Conservation (phyloP, 2,888 invertebrate genomes). For the Leptinotarsa tumamoca region DNA sequence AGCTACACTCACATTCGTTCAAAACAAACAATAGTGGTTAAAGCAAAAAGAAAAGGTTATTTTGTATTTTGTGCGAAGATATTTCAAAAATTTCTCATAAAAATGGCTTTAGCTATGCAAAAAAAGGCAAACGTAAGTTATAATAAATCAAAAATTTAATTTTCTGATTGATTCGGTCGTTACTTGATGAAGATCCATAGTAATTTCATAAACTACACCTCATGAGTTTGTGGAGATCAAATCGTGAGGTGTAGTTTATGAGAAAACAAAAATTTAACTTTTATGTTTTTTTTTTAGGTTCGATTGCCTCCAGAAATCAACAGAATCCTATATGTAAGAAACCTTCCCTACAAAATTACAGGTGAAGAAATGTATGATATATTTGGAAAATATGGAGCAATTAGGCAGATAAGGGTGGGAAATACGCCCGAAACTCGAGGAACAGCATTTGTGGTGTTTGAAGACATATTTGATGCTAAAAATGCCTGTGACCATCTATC, state of each 20-base stretch:
- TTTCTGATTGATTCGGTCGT: background rate
- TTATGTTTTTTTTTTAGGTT: constrained; percentile 72
- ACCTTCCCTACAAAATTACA: constrained; percentile 98
- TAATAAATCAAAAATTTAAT: background rate
- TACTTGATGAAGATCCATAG: background rate
- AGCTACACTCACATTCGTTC: too few species aligned
- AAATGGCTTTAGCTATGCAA: constrained; percentile 80
- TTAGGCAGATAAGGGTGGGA: constrained; percentile 97
- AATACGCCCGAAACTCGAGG: constrained; percentile 98
- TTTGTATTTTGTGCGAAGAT: background rate
- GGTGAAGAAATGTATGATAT: constrained; percentile 99
- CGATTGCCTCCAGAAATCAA: constrained; percentile 99
- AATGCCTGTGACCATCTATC: constrained; percentile 98
- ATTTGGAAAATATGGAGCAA: constrained; percentile 99
- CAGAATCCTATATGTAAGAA: constrained; percentile 94
- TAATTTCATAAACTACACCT: background rate
- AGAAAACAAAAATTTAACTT: too few species aligned
- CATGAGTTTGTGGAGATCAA: background rate
- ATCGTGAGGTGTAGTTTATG: too few species aligned
- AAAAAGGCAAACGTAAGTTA: constrained; percentile 79
- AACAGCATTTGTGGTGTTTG: constrained; percentile 99
- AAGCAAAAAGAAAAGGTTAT: too few species aligned
- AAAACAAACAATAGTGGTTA: too few species aligned
- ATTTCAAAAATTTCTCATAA: constrained; percentile 31
- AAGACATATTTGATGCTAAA: constrained; percentile 99